Evolutionary conservation across 2,888 invertebrate species (phyloP).

Genomic region (Rhabditophanes sp.): DNA sequence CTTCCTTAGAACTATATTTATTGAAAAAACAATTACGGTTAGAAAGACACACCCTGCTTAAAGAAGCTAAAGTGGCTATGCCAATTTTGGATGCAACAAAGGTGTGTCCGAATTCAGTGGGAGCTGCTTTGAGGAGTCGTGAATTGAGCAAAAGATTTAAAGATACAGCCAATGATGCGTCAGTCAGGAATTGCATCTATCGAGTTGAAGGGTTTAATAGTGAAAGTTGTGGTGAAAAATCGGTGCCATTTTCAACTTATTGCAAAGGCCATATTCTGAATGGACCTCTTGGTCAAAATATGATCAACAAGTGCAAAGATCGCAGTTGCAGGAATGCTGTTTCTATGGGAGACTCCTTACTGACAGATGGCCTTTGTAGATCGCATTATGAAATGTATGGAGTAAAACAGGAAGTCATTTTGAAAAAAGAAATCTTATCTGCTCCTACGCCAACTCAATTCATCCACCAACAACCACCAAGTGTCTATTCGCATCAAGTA

Average conservation of each 20-base stretch:
- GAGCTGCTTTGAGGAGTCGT: conserved; percentile 17
- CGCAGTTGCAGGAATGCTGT: conserved; percentile 18
- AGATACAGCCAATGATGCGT: too few relatives aligned
- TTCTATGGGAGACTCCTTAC: conserved; percentile 7
- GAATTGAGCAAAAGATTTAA: conserved; percentile 3
- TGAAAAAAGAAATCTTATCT: conserved; percentile 8
- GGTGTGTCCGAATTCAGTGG: conserved; percentile 13
- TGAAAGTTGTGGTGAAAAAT: too few relatives aligned
- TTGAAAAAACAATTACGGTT: conserved; percentile 23
- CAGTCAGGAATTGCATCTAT: too few relatives aligned
- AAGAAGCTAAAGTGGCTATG: conserved; percentile 17
- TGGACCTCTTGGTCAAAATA: conserved; percentile 22
- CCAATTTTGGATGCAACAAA: conserved; percentile 18
- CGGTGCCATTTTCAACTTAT: too few relatives aligned
- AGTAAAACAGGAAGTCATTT: too few relatives aligned
- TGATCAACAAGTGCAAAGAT: conserved; percentile 20
- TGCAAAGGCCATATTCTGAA: too few relatives aligned
- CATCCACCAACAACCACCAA: conserved; percentile 2
- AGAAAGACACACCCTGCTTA: conserved; percentile 17
- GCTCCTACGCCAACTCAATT: not conserved
- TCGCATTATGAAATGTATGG: conserved; percentile 15
- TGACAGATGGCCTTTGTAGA: conserved; percentile 20
- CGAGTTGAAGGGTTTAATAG: too few relatives aligned
- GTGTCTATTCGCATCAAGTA: too few relatives aligned
- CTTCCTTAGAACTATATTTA: conserved; percentile 22